Conservation (phyloP, 1,140 invertebrate genomes). For the Drosophila ercepeae region DNA sequence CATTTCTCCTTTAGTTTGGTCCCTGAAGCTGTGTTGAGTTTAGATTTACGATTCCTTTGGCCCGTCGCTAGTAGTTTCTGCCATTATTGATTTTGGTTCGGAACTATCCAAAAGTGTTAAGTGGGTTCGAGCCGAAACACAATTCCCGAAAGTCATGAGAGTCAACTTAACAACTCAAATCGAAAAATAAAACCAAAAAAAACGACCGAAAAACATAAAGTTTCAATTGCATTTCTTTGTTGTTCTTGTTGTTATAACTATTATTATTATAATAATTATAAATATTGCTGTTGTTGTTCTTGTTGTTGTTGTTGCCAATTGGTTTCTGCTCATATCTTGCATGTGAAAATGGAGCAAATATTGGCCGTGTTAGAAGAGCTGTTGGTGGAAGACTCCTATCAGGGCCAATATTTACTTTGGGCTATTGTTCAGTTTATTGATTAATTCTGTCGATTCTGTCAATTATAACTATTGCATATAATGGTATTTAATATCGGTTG, state of each 20-base stretch:
- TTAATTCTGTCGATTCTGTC: constrained; percentile 43
- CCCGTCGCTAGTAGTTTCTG: constrained; percentile 54
- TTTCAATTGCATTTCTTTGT: constrained; percentile 40
- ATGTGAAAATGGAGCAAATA: constrained; percentile 83
- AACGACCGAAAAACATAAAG: constrained; percentile 6
- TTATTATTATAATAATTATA: not conserved
- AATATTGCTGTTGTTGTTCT: constrained; percentile 19
- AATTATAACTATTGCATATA: constrained; percentile 68
- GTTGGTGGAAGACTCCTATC: constrained; percentile 7
- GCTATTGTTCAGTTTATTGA: constrained; percentile 72
- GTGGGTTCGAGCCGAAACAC: constrained; percentile 29
- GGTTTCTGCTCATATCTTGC: constrained; percentile 48
- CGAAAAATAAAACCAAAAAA: not conserved
- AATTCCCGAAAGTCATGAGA: constrained; percentile 23
- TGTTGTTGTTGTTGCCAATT: constrained; percentile 47
- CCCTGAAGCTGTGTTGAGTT: constrained; percentile 81
- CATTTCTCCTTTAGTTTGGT: constrained; percentile 67
- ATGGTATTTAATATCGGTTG: constrained; percentile 57
- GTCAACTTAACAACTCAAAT: constrained; percentile 19
- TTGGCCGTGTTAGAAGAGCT: constrained; percentile 52
- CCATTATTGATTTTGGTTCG: constrained; percentile 28
- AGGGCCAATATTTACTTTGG: constrained; percentile 80
- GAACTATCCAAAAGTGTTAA: constrained; percentile 13
- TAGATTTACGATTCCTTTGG: constrained; percentile 68
- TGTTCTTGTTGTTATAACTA: not conserved